phyloP scores from a whole-genome alignment of 2,113 vertebrate genomes.

The Indri indri region DNA sequence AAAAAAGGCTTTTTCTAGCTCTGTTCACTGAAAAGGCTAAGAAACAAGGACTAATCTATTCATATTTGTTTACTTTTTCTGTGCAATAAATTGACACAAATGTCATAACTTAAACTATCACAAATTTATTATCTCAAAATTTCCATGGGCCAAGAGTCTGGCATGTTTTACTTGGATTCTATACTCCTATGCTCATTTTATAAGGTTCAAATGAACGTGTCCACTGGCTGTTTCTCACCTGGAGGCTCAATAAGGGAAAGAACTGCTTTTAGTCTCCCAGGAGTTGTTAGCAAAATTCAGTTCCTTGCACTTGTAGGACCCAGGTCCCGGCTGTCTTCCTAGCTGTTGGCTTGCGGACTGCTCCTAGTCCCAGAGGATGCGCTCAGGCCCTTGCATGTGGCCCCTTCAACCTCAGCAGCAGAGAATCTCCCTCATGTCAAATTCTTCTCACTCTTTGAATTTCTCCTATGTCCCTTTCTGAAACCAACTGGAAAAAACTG shows the following conservation, averaged over 20 bases:
- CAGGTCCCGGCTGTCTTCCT: neutral
- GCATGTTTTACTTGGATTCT: neutral
- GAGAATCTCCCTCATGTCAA: neutral
- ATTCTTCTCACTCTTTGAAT: neutral
- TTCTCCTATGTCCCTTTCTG: neutral
- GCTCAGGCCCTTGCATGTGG: neutral
- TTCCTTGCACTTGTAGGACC: neutral
- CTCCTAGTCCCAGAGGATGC: neutral
- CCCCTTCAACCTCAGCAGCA: neutral
- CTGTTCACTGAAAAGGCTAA: neutral
- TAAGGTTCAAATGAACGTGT: neutral
- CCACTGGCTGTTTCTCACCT: neutral
- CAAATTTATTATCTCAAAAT: neutral
- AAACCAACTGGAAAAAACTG: neutral
- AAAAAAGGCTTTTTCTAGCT: neutral
- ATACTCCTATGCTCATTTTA: neutral
- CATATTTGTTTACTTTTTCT: neutral
- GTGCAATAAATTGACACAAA: neutral
- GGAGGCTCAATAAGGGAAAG: neutral
- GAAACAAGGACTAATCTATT: neutral
- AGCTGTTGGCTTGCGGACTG: neutral
- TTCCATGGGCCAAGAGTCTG: neutral
- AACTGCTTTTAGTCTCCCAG: rapidly evolving
- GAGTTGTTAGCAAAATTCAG: neutral
- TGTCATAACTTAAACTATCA: neutral